A percentile compares a stretch with the other conserved stretches of the same genome.
These are phyloP conservation scores for Heliconius ismenius DNA, from an alignment of 2,888 invertebrate species.

Conservation along the genomic window DNA sequence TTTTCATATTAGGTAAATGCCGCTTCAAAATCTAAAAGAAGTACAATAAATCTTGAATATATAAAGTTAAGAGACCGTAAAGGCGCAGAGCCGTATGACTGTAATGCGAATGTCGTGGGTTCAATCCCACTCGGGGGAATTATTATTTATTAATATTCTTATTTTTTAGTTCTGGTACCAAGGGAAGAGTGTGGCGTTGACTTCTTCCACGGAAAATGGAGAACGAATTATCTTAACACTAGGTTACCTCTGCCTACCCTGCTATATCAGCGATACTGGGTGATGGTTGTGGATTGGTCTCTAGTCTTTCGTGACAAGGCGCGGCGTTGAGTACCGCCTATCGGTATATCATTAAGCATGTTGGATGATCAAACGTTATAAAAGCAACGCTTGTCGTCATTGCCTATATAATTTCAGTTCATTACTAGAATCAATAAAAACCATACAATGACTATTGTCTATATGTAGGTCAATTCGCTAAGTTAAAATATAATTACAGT, in stretches of 20 bases:
- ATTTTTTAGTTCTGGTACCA: no score
- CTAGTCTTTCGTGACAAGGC: not conserved
- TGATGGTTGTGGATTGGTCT: not conserved
- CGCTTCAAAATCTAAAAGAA: not conserved
- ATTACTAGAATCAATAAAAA: not conserved
- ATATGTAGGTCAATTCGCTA: conserved; percentile 6
- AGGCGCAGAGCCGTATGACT: not conserved
- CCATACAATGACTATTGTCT: conserved; percentile 16
- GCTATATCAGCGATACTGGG: no score
- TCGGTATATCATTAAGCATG: not conserved
- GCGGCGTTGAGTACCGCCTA: not conserved
- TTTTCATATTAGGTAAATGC: not conserved
- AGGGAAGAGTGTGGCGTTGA: no score
- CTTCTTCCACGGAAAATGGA: no score
- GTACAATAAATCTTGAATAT: not conserved
- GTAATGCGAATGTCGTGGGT: not conserved
- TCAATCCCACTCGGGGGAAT: not conserved
- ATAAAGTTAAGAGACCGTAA: not conserved
- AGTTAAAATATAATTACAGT: not conserved
- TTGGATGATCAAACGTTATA: no score
- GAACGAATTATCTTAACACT: not conserved
- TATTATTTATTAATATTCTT: not conserved
- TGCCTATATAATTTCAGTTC: not conserved
- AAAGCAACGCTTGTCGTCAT: no score
- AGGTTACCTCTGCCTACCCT: no score